Percentiles rank a stretch among this genome's conserved stretches.
Conservation (phyloP, 2,888 invertebrate species). For the Hartigia nigra region DNA sequence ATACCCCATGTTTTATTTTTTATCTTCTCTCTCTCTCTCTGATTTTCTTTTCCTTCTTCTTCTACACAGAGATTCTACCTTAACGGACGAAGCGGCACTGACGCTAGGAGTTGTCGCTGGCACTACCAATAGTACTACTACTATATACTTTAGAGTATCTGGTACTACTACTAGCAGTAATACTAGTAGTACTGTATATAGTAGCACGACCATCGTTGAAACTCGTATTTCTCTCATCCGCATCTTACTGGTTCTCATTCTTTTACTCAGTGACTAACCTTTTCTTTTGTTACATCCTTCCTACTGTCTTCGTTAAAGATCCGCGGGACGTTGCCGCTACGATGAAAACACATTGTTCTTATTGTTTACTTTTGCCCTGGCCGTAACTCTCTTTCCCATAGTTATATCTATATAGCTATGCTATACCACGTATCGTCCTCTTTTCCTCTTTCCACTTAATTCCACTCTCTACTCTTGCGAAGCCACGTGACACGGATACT, state of each 20-base stretch:
- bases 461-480: constrained; percentile 9
- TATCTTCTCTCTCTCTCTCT: constrained; percentile 8
- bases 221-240: not conserved
- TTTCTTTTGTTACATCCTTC: not conserved
- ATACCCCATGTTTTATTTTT: not conserved
- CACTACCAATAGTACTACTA: not conserved
- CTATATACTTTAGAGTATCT: too few species aligned
- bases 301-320: not conserved
- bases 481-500: constrained; percentile 24
- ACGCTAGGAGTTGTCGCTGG: not conserved
- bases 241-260: not conserved
- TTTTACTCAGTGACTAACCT: not conserved
- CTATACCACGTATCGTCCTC: constrained; percentile 8
- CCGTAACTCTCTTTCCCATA: not conserved
- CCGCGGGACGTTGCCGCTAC: not conserved
- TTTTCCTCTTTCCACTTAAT: constrained; percentile 12
- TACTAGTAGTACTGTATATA: not conserved
- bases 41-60: not conserved
- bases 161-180: not conserved
- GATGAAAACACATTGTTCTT: not conserved
- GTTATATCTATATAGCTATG: not conserved
- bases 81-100: not conserved
- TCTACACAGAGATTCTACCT: not conserved
- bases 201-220: not conserved
- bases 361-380: not conserved